Evolutionary conservation across 2,113 vertebrate species (phyloP), one percentile per base, ranked within the genome.

Genomic region (Lutjanus erythropterus): DNA sequence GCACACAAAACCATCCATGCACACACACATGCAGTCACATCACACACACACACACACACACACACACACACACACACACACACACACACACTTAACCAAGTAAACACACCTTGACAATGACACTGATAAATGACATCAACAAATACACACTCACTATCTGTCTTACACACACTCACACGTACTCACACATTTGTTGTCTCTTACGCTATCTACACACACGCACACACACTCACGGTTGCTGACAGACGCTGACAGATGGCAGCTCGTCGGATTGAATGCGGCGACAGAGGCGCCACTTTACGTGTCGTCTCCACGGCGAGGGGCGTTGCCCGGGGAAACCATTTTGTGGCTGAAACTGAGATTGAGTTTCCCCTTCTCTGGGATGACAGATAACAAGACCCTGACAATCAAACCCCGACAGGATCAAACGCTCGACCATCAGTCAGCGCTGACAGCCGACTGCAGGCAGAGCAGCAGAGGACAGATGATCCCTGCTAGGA

Each of bases 341-440:
- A 50, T 77, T 84, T 68, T 27, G 42, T 31, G 42, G 47, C 69
- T 35, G 68, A 82, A 80, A 76, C 74, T 44, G 80, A 87, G 91
- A 92, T 89, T 79, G 86, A 91, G 86, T 82, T 85, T 81, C 70
- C n/a, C 9, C 25, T 23, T 76, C 52, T 9, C 65, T 4, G 9
- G n/a, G 16, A 52, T 89, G 89, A 91, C 86, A 86, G 83, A 86
- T 85, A 86, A 89, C 89, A 85, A 87, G 88, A 85, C 75, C 65
- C 73, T 7, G 56, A 76, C 86, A 87, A 86, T 92, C 89, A 88
- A 75, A 84, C 18, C 29, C 46, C 42, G 78, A 81, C 91, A 52
- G 73, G 41, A 80, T 87, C 78, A 77, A 79, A 75, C 62, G 2
- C 44, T 41, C 11, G 11, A 12, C 62, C 80, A 89, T 88, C 89